Evolutionary conservation across 2,797 vertebrate genomes (phyloP).

Genomic region (Pangasius krempfi): DNA sequence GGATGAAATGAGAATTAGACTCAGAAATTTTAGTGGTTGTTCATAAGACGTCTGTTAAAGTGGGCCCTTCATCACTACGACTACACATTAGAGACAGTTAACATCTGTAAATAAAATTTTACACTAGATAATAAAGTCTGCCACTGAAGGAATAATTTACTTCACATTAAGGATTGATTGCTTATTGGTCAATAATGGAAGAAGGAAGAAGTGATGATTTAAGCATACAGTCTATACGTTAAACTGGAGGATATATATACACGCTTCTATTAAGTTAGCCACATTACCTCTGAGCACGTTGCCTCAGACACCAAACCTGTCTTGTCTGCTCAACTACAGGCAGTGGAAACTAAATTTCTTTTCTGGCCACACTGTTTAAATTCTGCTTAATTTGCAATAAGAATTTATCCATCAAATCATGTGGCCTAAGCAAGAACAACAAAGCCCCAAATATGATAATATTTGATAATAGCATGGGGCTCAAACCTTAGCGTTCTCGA

Average conservation of each 20-base stretch:
- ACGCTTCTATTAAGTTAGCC: not conserved
- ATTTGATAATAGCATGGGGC: not conserved
- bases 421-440: not conserved
- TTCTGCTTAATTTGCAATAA: not conserved
- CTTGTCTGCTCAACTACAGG: not conserved
- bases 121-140: not conserved
- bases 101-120: not conserved
- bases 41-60: not conserved
- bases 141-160: not conserved
- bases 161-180: not conserved
- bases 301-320: not conserved
- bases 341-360: not conserved
- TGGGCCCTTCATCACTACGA: not conserved
- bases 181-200: not conserved
- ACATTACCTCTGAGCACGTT: not conserved
- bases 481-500: slow-evolving; percentile 90
- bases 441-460: not conserved
- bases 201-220: not conserved
- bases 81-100: not conserved
- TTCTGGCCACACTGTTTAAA: not conserved
- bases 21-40: too few relatives aligned
- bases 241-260: not conserved
- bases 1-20: not conserved
- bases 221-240: not conserved
- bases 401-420: not conserved